Percentiles rank a stretch among this genome's conserved stretches.
phyloP scores from a whole-genome alignment of 1,140 invertebrate genomes.

The Brachionus rubens region DNA sequence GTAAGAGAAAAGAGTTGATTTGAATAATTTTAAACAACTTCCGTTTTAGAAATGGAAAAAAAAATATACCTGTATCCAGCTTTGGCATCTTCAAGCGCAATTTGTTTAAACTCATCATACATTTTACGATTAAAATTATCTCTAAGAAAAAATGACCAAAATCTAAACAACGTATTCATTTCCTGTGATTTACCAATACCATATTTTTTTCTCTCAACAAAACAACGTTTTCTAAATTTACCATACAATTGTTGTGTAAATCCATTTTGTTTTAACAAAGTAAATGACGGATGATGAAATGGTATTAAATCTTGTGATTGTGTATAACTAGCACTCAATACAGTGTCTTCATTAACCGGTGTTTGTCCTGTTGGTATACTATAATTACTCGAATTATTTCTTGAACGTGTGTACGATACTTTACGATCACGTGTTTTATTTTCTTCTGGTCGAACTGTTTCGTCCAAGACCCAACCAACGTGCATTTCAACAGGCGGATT shows the following conservation, averaged over 20 bases:
- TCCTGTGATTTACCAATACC: constrained; percentile 81
- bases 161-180: constrained; percentile 95
- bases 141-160: constrained; percentile 98
- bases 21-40: no score
- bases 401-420: constrained; percentile 64
- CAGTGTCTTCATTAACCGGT: not conserved
- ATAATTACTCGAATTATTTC: constrained; percentile 43
- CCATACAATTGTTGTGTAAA: constrained; percentile 95
- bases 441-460: constrained; percentile 67
- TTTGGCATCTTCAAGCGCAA: constrained; percentile 86
- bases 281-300: constrained; percentile 93
- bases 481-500: constrained; percentile 92
- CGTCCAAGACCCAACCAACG: constrained; percentile 93
- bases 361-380: not conserved
- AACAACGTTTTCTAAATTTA: constrained; percentile 71
- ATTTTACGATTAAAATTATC: constrained; percentile 97
- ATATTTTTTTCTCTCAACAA: constrained; percentile 72
- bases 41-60: constrained; percentile 60
- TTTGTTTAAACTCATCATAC: constrained; percentile 88
- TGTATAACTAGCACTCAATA: constrained; percentile 64
- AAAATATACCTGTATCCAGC: constrained; percentile 71
- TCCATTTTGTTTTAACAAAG: constrained; percentile 89
- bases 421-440: constrained; percentile 70
- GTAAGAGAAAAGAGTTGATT: no score
- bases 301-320: constrained; percentile 66